A percentile compares a stretch with the other conserved stretches of the same genome.
phyloP scores from a whole-genome alignment of 2,797 vertebrate species.

The Poeciliopsis turneri region DNA sequence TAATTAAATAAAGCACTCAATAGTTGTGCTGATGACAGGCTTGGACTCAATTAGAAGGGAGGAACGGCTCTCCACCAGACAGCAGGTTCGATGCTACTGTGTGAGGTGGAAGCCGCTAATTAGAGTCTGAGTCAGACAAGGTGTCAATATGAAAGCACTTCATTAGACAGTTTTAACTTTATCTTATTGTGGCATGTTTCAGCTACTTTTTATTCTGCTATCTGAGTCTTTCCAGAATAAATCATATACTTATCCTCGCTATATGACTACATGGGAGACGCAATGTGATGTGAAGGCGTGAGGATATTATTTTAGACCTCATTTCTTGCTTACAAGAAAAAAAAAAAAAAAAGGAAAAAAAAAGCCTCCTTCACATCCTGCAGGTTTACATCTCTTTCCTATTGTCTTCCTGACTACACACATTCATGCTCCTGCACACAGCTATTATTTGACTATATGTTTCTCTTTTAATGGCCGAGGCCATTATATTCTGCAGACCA shows the following conservation, averaged over 20 bases:
- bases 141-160: conserved; percentile 63
- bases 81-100: conserved; percentile 52
- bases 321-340: conserved; percentile 33
- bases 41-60: conserved; percentile 50
- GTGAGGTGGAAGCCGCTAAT: conserved; percentile 68
- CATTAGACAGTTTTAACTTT: conserved; percentile 52
- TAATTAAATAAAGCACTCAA: conserved; percentile 27
- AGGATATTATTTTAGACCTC: conserved; percentile 19
- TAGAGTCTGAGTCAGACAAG: conserved; percentile 59
- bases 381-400: conserved; percentile 24
- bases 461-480: conserved; percentile 65
- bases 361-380: conserved; percentile 20
- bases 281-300: conserved; percentile 31
- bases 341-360: not conserved
- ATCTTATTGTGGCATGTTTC: conserved; percentile 44
- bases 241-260: conserved; percentile 2
- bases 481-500: conserved; percentile 65
- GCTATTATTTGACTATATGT: conserved; percentile 66
- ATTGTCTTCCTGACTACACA: conserved; percentile 28
- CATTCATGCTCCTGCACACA: conserved; percentile 36
- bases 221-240: conserved; percentile 17
- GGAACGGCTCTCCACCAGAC: conserved; percentile 26
- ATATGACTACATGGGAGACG: conserved; percentile 31
- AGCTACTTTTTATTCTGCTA: not conserved
- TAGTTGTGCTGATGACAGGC: conserved; percentile 42